A percentile compares a stretch with the other conserved stretches of the same genome.
Conservation (phyloP, 2,888 invertebrate species). For the Portevinia maculata region DNA sequence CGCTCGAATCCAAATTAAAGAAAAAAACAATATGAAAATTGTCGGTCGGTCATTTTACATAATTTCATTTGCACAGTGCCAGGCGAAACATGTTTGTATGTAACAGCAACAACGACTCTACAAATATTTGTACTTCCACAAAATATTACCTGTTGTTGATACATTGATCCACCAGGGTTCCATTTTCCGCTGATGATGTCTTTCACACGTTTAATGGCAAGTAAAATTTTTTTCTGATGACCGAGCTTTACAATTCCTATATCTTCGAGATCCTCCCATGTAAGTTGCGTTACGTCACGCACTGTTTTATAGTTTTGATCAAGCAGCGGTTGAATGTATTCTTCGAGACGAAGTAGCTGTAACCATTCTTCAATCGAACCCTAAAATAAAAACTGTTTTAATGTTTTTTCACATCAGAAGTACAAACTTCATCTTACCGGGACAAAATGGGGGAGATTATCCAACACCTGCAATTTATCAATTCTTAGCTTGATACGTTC, state of each 20-base stretch:
- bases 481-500: conserved; percentile 98
- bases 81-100: too few species aligned
- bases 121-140: too few species aligned
- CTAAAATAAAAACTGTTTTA: conserved; percentile 83
- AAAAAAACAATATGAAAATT: conserved; percentile 20
- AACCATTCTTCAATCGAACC: conserved; percentile 98
- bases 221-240: conserved; percentile 98
- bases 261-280: conserved; percentile 99
- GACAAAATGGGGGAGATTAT: conserved; percentile 97
- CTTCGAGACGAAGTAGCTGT: conserved; percentile 93
- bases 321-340: conserved; percentile 94
- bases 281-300: conserved; percentile 96
- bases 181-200: conserved; percentile 94
- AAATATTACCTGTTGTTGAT: conserved; percentile 80
- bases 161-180: conserved; percentile 82
- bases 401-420: too few species aligned
- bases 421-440: conserved; percentile 88
- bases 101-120: too few species aligned
- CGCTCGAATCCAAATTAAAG: conserved; percentile 6
- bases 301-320: conserved; percentile 97
- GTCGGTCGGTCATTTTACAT: conserved; percentile 18
- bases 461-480: conserved; percentile 95
- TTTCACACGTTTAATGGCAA: conserved; percentile 98
- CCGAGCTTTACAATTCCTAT: conserved; percentile 96
- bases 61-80: neutral